Base-by-base conservation (phyloP, 2,113 vertebrate genomes). In the Butorides virescens region DNA sequence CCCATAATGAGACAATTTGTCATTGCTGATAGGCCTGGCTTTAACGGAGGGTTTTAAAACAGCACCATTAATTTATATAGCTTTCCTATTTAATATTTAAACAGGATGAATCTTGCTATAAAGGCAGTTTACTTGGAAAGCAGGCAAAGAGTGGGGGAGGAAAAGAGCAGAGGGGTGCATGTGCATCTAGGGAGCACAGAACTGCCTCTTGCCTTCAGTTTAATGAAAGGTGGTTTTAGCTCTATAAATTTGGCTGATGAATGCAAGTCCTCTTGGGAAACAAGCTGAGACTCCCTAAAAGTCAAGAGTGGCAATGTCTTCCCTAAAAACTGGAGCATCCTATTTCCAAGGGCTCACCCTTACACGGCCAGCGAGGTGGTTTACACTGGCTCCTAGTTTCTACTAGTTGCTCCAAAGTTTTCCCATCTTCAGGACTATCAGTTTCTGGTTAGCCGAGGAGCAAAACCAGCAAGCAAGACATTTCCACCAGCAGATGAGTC, bases 11-110 rank as follows among this genome's bases (percentile, higher is more conserved):
- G 89, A 78, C 86, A 78, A 95, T 96, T 95, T 92, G 92, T 96
- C 95, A 95, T 36, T 68, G 82, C 92, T 93, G 92, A 88, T 88
- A 73, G 82, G 78, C 26, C 82, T 50, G 61, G 78, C 65, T 90
- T 81, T 90, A 92, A 95, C 59, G 6, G 73, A 88, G 70, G 91
- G 82, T 59, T 90, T 92, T 93, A 95, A 96, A 96, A 61, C 93
- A 95, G 95, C 92, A 73, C 89, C 89, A 96, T 96, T 95, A 94
- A 96, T 96, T 96, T 95, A 77, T 94, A 94, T 92, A 70, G 92
- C 78, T 90, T 95, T 92, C 55, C 82, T 95, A 88, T 92, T 96
- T 92, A 95, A 96, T 96, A 90, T 92, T 95, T 95, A 90, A 94
- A 85, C 44, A 82, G 86, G 92, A 93, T 77, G 92, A 85, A 70